Evolutionary conservation across 92 coral and sea anemone species (phyloP), one percentile per base, ranked within the genome.

Genomic region (Epizoanthus illoricatus): DNA sequence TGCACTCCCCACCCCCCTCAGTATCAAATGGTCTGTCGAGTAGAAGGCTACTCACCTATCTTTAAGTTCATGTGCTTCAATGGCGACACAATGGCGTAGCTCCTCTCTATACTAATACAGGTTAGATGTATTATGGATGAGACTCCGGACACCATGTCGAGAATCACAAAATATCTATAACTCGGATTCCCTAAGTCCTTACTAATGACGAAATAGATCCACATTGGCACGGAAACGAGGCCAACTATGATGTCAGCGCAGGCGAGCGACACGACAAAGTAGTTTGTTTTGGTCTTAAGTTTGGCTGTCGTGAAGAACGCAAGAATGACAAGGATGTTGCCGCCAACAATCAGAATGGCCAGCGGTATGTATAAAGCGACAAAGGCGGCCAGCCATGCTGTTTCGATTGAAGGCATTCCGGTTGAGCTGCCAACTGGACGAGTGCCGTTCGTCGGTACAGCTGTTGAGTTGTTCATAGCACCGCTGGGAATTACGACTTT

Each of bases 41-140:
- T 39, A 7, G 40, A 1, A 13, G 18, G 0, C 42, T 8, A 56
- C 87, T 65, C 74, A 96, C 99, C 97, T 90, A 94, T 86, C 60
- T 85, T 86, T 28, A 94, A 74, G 80, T 90, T 84, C 79, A 92
- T 88, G 80, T 94, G 98, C 58, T 87, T 84, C 11, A 96, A 86
- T 1, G 99, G 99, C 39, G 91, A 91, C 61, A 91, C 88, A 21
- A 94, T 96, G 15, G 99, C 98, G 87, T 96, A 96, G 78, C 99
- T 91, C 19, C 99, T 88, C 83, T 96, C 99, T 74, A 91, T 64
- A 69, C 99, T 96, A n/a, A 96, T 93, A 49, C 95, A 93, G 4
- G 98, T 89, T 83, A 96, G 83, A 58, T 96, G 98, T 83, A 94
- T 73, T 17, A 96, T 96, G 20, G 99, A 96, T 1, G 99, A 85